Evolutionary conservation across 2,888 invertebrate genomes (phyloP).

Genomic region (Erebia palarica): DNA sequence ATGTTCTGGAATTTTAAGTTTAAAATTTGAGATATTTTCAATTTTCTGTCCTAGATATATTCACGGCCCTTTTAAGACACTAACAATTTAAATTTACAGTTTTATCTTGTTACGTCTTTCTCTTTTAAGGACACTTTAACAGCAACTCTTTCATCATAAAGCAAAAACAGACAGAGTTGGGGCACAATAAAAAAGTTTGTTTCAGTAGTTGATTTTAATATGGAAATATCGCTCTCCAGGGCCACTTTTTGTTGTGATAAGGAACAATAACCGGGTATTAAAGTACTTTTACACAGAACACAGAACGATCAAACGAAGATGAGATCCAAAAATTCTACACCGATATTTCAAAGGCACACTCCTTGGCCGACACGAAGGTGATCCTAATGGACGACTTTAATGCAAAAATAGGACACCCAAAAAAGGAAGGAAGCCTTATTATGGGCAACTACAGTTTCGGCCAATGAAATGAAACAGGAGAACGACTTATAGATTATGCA

Average conservation of each 20-base stretch:
- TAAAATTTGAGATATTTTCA: neutral
- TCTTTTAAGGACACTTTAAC: neutral
- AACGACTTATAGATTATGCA: no score
- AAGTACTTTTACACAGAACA: neutral
- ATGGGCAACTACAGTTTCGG: no score
- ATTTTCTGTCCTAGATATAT: neutral
- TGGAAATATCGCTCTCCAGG: neutral
- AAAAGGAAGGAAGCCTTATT: no score
- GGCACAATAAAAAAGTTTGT: neutral
- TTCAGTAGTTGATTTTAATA: conserved; percentile 1
- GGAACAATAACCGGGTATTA: neutral
- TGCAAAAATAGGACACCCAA: no score
- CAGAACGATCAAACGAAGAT: no score
- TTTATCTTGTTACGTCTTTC: neutral
- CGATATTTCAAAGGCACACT: no score
- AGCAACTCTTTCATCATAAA: neutral
- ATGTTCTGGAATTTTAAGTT: neutral
- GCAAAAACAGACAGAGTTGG: neutral
- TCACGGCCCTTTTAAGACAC: neutral
- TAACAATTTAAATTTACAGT: neutral
- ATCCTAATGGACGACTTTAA: no score
- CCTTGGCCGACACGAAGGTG: no score
- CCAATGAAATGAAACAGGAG: no score
- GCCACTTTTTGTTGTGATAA: neutral
- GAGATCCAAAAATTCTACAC: no score